phyloP scores from a whole-genome alignment of 2,888 invertebrate species.

The Sphaerophoria rueppellii region DNA sequence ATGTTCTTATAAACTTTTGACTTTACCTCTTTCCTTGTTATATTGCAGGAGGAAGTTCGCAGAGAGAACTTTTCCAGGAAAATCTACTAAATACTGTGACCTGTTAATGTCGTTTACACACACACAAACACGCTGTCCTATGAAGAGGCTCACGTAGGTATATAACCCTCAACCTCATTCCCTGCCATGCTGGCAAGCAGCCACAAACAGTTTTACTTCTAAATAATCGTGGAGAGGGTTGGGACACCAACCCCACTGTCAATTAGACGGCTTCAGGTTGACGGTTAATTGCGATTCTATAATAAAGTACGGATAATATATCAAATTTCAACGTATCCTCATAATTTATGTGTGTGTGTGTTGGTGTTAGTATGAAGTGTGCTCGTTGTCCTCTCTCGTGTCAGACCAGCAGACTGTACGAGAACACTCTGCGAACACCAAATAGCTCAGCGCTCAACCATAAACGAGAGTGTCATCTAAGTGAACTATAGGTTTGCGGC shows the following conservation, averaged over 20 bases:
- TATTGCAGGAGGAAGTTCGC: conserved; percentile 5
- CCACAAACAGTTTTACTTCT: conserved; percentile 28
- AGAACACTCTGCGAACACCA: conserved; percentile 36
- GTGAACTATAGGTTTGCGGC: conserved; percentile 41
- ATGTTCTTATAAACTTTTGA: conserved; percentile 32
- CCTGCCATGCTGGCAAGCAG: conserved; percentile 15
- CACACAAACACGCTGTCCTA: background rate
- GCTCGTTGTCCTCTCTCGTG: background rate
- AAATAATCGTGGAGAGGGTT: background rate
- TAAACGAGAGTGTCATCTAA: conserved; percentile 48
- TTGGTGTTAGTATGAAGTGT: conserved; percentile 20
- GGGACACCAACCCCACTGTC: conserved; percentile 27
- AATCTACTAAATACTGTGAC: conserved; percentile 43
- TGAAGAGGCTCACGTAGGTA: conserved; percentile 17
- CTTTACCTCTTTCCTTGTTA: background rate
- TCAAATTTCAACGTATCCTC: conserved; percentile 67
- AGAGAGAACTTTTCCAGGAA: conserved; percentile 19
- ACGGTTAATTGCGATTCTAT: conserved; percentile 71
- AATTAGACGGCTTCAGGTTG: conserved; percentile 69
- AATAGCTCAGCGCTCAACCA: conserved; percentile 34
- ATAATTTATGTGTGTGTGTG: conserved; percentile 42
- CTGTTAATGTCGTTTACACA: conserved; percentile 20
- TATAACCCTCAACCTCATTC: background rate
- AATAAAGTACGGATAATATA: conserved; percentile 65
- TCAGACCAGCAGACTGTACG: background rate